Conservation (phyloP, 1,140 invertebrate genomes). For the Papilio machaon region DNA sequence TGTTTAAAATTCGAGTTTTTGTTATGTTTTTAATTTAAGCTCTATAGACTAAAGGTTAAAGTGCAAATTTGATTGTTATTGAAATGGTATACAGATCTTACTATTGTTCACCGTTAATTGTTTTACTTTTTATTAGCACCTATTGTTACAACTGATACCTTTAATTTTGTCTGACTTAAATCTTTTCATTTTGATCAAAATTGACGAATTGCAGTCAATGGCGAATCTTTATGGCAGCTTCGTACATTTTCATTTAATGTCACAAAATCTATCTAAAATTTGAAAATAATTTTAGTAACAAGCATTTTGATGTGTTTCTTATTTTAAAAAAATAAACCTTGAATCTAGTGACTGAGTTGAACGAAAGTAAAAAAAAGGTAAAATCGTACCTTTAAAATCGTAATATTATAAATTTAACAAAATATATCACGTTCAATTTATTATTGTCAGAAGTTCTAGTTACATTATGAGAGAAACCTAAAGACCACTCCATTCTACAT, state of each 20-base stretch:
- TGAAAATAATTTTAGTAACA: too few species aligned
- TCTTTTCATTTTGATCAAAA: constrained; percentile 6
- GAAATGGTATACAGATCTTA: constrained; percentile 10
- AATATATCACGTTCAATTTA: too few species aligned
- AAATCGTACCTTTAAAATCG: too few species aligned
- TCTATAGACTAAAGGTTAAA: constrained; percentile 15
- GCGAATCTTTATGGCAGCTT: background rate
- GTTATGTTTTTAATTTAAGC: constrained; percentile 29
- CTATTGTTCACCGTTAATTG: constrained; percentile 47
- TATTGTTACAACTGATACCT: constrained; percentile 37
- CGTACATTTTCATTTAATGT: background rate
- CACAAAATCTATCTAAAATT: too few species aligned
- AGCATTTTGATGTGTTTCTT: too few species aligned
- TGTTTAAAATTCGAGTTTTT: constrained; percentile 50
- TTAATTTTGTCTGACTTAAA: constrained; percentile 7
- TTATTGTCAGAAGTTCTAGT: too few species aligned
- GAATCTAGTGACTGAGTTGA: too few species aligned
- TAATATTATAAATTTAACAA: too few species aligned
- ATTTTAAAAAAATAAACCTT: too few species aligned
- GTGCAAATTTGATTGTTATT: constrained; percentile 38
- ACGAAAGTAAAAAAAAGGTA: too few species aligned
- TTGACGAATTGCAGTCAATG: background rate
- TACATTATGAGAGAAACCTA: too few species aligned
- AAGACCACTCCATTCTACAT: too few species aligned
- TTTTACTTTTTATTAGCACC: constrained; percentile 44